phyloP scores from a whole-genome alignment of 2,113 vertebrate genomes.

The Hoplias malabaricus region DNA sequence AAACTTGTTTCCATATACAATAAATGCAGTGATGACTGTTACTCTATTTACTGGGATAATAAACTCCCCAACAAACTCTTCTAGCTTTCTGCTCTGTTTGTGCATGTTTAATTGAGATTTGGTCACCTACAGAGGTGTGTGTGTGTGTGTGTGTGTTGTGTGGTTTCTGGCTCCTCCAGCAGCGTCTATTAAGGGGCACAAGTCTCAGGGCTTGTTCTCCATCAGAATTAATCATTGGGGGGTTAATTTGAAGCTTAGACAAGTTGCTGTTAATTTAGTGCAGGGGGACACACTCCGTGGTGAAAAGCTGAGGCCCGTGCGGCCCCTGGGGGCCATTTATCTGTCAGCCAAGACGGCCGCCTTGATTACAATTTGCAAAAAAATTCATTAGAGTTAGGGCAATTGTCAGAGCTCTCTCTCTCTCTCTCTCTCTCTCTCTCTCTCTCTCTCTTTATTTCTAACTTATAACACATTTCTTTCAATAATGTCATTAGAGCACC shows the following conservation, averaged over 20 bases:
- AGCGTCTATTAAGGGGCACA: slow-evolving; percentile 83
- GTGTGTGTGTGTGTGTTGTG: slow-evolving; percentile 13
- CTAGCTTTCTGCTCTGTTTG: not conserved
- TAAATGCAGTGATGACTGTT: not conserved
- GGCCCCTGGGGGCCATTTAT: slow-evolving; percentile 90
- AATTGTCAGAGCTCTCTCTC: slow-evolving; percentile 87
- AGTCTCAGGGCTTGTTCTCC: slow-evolving; percentile 82
- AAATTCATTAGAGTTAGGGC: slow-evolving; percentile 90
- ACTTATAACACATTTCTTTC: not conserved
- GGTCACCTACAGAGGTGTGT: not conserved
- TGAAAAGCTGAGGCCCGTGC: slow-evolving; percentile 81
- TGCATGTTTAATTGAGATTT: not conserved
- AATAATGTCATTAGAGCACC: too few species aligned
- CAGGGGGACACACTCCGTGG: slow-evolving; percentile 81
- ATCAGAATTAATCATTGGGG: slow-evolving; percentile 93
- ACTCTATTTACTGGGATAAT: not conserved
- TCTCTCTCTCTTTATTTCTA: slow-evolving; percentile 2
- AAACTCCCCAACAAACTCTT: not conserved
- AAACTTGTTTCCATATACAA: not conserved
- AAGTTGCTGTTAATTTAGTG: slow-evolving; percentile 95
- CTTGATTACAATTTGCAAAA: slow-evolving; percentile 98
- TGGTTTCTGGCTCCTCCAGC: slow-evolving; percentile 64
- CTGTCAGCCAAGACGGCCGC: slow-evolving; percentile 85
- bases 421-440: slow-evolving; percentile 62
- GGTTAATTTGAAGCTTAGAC: slow-evolving; percentile 95